Evolutionary conservation across 2,113 vertebrate species (phyloP).

Genomic region (Elachura formosa): DNA sequence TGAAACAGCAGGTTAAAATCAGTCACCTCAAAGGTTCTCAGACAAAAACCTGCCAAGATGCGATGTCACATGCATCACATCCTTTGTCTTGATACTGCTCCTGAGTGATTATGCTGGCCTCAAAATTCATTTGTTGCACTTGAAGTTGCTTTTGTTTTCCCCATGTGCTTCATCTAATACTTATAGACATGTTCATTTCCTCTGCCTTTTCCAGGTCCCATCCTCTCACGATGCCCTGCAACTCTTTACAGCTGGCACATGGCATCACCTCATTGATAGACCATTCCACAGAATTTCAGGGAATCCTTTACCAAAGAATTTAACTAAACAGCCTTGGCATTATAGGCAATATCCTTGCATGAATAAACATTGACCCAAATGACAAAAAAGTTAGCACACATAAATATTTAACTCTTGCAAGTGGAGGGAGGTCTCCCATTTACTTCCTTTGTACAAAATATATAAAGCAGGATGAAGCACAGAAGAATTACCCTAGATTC

Average conservation of each 20-base stretch:
- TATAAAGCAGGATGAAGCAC: background rate
- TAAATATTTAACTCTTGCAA: background rate
- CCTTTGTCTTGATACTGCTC: background rate
- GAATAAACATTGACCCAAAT: background rate
- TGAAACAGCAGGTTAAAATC: background rate
- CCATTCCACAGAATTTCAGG: background rate
- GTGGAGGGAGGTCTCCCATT: background rate
- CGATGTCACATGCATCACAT: fast-evolving
- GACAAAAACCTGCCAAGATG: background rate
- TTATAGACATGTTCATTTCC: fast-evolving
- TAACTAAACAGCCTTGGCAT: background rate
- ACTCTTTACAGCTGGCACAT: background rate
- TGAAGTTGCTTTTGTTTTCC: background rate
- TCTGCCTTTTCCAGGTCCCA: background rate
- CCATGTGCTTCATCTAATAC: background rate
- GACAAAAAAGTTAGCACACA: background rate
- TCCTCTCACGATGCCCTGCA: background rate
- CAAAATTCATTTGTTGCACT: background rate
- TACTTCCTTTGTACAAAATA: background rate
- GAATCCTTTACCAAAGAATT: background rate
- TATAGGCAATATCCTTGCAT: background rate
- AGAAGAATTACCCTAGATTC: background rate
- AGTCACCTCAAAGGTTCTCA: background rate
- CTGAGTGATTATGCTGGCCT: background rate
- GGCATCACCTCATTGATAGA: background rate